Conservation (phyloP, 2,113 vertebrate genomes). For the Pseudorasbora parva region DNA sequence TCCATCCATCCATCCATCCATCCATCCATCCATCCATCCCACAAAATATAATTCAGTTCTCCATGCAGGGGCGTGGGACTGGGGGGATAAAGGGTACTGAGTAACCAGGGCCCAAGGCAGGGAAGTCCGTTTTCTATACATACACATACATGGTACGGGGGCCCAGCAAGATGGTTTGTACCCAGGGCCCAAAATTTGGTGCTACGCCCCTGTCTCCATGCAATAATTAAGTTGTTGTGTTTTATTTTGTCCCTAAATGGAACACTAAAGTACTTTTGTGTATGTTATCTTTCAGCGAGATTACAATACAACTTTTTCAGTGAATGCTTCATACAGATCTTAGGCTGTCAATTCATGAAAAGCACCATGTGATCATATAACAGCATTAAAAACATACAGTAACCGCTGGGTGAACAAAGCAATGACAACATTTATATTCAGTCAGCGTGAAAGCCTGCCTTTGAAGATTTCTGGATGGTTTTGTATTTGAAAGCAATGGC, state of each 20-base stretch:
- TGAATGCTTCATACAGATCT: neutral
- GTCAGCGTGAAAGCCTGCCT: neutral
- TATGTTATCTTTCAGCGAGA: neutral
- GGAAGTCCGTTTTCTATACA: no score
- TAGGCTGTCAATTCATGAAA: neutral
- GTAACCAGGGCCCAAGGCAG: no score
- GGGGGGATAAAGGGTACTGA: no score
- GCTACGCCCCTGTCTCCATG: no score
- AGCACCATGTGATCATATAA: neutral
- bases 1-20: no score
- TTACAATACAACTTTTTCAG: neutral
- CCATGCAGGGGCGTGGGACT: no score
- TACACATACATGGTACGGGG: no score
- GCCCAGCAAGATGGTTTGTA: no score
- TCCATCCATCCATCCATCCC: no score
- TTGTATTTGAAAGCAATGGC: neutral
- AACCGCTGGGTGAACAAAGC: neutral
- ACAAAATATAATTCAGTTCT: no score
- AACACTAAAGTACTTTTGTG: neutral
- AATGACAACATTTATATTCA: slow-evolving; percentile 35
- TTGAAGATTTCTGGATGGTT: slow-evolving; percentile 1
- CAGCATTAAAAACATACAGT: neutral
- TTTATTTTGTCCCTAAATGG: neutral
- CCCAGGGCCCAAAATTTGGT: no score
- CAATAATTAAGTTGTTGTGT: neutral